Base-by-base conservation (phyloP, 1,140 invertebrate genomes). In the Nylanderia fulva region DNA sequence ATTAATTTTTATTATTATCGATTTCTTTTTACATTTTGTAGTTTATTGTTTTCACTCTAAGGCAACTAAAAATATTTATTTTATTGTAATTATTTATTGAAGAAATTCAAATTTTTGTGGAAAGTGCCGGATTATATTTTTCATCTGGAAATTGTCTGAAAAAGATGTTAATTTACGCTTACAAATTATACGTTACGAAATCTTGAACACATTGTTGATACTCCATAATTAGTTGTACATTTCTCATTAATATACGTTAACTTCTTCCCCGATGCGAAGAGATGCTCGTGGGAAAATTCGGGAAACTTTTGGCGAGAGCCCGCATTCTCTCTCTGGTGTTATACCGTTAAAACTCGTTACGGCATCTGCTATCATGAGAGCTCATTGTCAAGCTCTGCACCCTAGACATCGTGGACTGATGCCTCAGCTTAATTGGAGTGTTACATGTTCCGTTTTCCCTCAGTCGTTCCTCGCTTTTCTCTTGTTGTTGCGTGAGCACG, bases 341-440 rank as follows among this genome's bases (percentile, higher is more conserved):
- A 84, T 79, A 74, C 71, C 74, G 77, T 89, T 89, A 89, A 60
- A 86, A 89, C 87, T 89, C 85, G 79, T 90, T 88, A 90, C 68
- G 75, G 77, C 52, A 87, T 85, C 85, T 85, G 80, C 56, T 87
- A 80, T 85, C 86, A 86, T 69, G 82, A 87, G 86, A 84, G 82
- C 86, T 90, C 89, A 90, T 91, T 91, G 90, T 91, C 85, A 90
- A 69, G 75, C 86, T 77, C 77, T 29, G 80, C 61, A 66, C 82
- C 68, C 87, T 87, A 91, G 88, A 88, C 87, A 89, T 85, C 85
- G 84, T 85, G 86, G 89, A 86, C 88, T 91, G 89, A 91, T 91
- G 90, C 88, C 86, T 91, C 89, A 90, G 90, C 89, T 92, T 91
- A 91, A 92, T 92, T 92, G 89, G 91, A 90, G 90, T 91, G 90